These are phyloP conservation scores for Nyctereutes procyonoides DNA, from an alignment of 2,113 vertebrate genomes.

Conservation along the genomic window DNA sequence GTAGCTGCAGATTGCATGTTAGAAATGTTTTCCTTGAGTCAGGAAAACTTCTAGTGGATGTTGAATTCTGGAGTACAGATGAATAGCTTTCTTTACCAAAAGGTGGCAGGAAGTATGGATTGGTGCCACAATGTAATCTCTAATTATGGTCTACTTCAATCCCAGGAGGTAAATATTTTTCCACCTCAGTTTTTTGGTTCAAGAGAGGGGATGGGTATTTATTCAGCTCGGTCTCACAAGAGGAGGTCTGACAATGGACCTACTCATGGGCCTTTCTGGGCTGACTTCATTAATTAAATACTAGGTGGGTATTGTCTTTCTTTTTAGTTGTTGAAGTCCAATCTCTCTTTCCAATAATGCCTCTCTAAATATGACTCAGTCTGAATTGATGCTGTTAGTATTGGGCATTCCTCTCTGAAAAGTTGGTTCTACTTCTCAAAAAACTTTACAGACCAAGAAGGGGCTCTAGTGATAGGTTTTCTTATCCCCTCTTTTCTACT, in stretches of 20 bases:
- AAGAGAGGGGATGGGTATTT: not conserved
- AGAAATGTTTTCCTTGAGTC: not conserved
- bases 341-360: not conserved
- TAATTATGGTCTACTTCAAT: not conserved
- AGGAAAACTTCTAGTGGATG: not conserved
- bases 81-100: not conserved
- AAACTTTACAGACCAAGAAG: not conserved
- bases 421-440: not conserved
- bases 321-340: not conserved
- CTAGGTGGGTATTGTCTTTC: slow-evolving; percentile 13
- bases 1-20: not conserved
- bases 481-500: not conserved
- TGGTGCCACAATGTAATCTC: not conserved
- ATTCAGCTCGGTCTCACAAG: not conserved
- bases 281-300: not conserved
- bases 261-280: not conserved
- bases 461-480: not conserved
- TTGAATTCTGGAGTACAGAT: not conserved
- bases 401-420: not conserved
- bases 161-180: not conserved
- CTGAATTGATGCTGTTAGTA: not conserved
- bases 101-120: not conserved
- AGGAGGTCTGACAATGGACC: not conserved
- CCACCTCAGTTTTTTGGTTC: not conserved
- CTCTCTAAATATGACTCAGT: not conserved